Conservation (phyloP, 2,888 invertebrate species). For the Rhagonycha fulva region DNA sequence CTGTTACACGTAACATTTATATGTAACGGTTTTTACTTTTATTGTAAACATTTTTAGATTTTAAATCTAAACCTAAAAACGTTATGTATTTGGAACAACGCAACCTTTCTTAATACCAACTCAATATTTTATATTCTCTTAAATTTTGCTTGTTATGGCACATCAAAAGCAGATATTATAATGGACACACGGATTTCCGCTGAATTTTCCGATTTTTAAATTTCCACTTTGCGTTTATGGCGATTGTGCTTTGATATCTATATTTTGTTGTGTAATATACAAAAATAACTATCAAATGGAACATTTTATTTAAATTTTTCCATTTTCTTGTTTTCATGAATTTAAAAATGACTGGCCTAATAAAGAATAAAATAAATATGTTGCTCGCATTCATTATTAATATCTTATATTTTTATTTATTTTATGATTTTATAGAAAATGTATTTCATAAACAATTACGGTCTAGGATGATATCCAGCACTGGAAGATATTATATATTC, state of each 20-base stretch:
- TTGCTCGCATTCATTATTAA: too few relatives aligned
- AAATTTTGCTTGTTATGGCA: neutral
- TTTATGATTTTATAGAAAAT: too few relatives aligned
- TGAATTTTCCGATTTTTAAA: neutral
- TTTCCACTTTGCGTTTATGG: neutral
- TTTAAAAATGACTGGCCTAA: neutral
- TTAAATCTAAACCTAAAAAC: neutral
- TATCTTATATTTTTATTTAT: too few relatives aligned
- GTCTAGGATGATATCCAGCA: too few relatives aligned
- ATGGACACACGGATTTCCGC: neutral
- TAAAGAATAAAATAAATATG: neutral
- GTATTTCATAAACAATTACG: too few relatives aligned
- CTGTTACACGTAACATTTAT: neutral
- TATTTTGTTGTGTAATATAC: neutral
- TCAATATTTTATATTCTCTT: neutral
- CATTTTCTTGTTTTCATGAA: neutral
- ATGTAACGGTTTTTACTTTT: neutral
- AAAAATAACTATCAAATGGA: neutral
- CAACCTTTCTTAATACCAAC: neutral
- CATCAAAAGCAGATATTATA: neutral
- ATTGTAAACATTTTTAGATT: neutral
- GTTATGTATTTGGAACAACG: neutral
- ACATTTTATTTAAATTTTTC: neutral
- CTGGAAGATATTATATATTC: too few relatives aligned
- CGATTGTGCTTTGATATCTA: neutral